phyloP scores from a whole-genome alignment of 2,888 invertebrate genomes.

The Ornithoptera alexandrae region DNA sequence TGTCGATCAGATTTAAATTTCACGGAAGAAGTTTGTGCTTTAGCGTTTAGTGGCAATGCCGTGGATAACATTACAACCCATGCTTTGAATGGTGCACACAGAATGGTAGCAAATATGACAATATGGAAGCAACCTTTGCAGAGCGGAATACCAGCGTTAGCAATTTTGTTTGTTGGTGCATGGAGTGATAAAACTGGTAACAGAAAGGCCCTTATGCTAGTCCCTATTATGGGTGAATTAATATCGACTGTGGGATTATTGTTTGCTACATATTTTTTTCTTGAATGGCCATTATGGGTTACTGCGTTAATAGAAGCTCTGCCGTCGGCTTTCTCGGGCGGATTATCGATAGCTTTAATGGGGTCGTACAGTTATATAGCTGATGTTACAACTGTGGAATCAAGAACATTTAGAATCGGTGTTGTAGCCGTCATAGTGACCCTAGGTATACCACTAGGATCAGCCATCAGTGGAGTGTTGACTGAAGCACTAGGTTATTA shows the following conservation, averaged over 20 bases:
- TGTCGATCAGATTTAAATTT: conserved; percentile 75
- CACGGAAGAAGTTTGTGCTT: conserved; percentile 71
- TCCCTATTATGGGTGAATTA: conserved; percentile 79
- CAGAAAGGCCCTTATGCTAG: conserved; percentile 78
- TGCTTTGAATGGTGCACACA: conserved; percentile 63
- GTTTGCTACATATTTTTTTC: conserved; percentile 75
- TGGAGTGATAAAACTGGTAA: conserved; percentile 82
- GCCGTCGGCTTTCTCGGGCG: conserved; percentile 80
- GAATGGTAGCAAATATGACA: conserved; percentile 73
- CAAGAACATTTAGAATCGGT: conserved; percentile 82
- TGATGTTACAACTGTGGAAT: conserved; percentile 79
- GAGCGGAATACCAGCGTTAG: conserved; percentile 77
- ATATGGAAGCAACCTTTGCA: conserved; percentile 78
- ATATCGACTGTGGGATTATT: conserved; percentile 73
- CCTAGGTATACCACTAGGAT: conserved; percentile 72
- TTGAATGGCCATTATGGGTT: conserved; percentile 77
- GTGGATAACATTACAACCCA: conserved; percentile 50
- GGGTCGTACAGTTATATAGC: conserved; percentile 82
- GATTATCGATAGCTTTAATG: conserved; percentile 77
- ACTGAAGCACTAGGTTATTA: conserved; percentile 69
- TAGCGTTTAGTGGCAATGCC: conserved; percentile 53
- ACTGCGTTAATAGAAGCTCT: conserved; percentile 77
- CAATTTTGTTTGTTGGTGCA: conserved; percentile 80
- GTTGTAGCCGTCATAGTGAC: conserved; percentile 78
- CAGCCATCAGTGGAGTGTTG: conserved; percentile 74